Evolutionary conservation across 2,888 invertebrate species (phyloP).

Genomic region (Drosophila histrio): DNA sequence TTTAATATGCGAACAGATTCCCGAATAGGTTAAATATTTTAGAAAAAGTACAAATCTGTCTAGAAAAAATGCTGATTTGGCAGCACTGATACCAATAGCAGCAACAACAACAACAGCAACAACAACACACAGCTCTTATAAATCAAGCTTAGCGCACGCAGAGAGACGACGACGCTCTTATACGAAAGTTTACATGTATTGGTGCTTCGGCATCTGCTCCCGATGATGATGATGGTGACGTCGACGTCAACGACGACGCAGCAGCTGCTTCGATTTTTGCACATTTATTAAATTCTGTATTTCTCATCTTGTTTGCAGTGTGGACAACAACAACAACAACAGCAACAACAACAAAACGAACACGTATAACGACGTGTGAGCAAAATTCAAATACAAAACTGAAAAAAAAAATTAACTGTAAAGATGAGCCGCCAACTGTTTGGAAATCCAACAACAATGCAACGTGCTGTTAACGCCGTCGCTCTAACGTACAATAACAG

Average conservation of each 20-base stretch:
- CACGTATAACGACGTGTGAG: background rate
- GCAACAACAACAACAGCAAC: conserved; percentile 20
- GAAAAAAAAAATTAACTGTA: conserved; percentile 2
- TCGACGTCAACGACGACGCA: conserved; percentile 1
- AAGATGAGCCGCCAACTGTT: conserved; percentile 79
- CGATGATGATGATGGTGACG: background rate
- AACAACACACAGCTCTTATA: conserved; percentile 57
- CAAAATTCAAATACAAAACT: conserved; percentile 3
- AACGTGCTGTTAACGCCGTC: conserved; percentile 51
- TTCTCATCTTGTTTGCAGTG: conserved; percentile 19
- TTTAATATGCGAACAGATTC: no score
- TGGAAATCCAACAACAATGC: conserved; percentile 60
- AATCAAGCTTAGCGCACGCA: conserved; percentile 23
- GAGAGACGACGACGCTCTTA: conserved; percentile 43
- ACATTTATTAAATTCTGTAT: conserved; percentile 15
- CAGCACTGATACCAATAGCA: no score
- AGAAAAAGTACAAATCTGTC: no score
- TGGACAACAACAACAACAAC: background rate
- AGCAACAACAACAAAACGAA: background rate
- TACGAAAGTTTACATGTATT: conserved; percentile 24
- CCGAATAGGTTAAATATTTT: no score
- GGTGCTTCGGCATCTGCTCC: conserved; percentile 1
- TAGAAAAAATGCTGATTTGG: no score
- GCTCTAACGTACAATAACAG: conserved; percentile 1
- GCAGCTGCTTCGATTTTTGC: conserved; percentile 39